Evolutionary conservation across 2,113 vertebrate genomes (phyloP).

Genomic region (Copsychus sechellarum): DNA sequence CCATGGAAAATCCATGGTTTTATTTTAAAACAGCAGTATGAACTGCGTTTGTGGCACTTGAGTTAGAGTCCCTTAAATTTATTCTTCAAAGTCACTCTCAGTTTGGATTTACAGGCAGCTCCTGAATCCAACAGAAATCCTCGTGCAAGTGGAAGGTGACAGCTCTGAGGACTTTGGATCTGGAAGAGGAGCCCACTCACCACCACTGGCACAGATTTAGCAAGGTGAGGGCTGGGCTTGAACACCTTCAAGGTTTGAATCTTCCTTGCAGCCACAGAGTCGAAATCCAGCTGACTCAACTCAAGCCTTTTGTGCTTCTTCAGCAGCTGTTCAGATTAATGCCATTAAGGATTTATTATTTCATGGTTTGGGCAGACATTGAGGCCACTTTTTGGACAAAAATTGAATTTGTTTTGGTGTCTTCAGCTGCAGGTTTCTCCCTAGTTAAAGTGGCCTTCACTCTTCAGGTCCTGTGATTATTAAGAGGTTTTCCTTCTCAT

Average conservation of each 20-base stretch:
- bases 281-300: conserved; percentile 24
- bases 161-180: neutral
- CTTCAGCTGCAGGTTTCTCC: neutral
- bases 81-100: neutral
- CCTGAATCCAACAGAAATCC: neutral
- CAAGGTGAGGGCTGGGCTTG: neutral
- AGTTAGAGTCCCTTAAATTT: neutral
- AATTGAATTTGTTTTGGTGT: neutral
- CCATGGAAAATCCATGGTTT: neutral
- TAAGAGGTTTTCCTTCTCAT: neutral
- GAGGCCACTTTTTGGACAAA: neutral
- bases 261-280: neutral
- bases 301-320: conserved; percentile 14
- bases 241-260: neutral
- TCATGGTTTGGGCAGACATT: neutral
- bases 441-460: neutral
- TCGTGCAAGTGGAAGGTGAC: neutral
- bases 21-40: neutral
- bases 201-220: neutral
- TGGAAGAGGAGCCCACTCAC: neutral
- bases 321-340: conserved; percentile 16
- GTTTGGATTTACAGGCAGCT: neutral
- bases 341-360: neutral
- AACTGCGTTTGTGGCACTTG: neutral
- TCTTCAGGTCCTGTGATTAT: neutral